Evolutionary conservation across 1,140 invertebrate species (phyloP), one percentile per base, ranked within the genome.

Genomic region (Ceratoteleas bidentatus): DNA sequence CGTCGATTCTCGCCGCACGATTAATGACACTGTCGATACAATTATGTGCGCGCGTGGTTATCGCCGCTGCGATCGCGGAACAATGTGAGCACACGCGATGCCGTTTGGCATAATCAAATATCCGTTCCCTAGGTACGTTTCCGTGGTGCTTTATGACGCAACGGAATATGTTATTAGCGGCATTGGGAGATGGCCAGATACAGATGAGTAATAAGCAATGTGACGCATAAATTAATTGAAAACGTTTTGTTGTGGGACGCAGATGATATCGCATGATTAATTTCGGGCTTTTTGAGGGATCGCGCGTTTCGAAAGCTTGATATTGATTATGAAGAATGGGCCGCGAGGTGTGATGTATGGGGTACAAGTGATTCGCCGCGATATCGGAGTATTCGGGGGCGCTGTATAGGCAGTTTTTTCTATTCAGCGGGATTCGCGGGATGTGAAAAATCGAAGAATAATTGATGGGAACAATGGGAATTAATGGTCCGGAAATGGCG

Each of bases 1-100:
- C 14, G 47, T 54, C 47, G 40, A 52, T 75, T 58, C 64, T 58
- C 58, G 38, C 52, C 11, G n/a, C 47, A 50, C 66, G 52, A 78
- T 78, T 78, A 65, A 70, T 70, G 65, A 64, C 65, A 57, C 33
- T 45, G 58, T 69, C 74, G 74, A 69, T 69, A 78, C 60, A 78
- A 78, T 78, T 78, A 72, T 69, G 74, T 57, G 64, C 49, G 52
- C 13, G 7, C 56, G 32, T 8, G 10, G 14, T n/a, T 77, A 70
- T 69, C 58, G 56, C 15, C 8, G 4, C 24, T 33, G 11, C 34
- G 47, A 65, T 72, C 66, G 64, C 40, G 40, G 24, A 72, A 78
- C 61, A 78, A 78, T 78, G 52, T 14, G 57, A 69, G 16, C 66
- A 54, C 68, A 72, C 57, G 58, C 52, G 58, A 62, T 64, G 36